A percentile compares a stretch with the other conserved stretches of the same genome.
Evolutionary conservation across 1,140 invertebrate species (phyloP).

Genomic region (Pseudomyrmex pallidus): DNA sequence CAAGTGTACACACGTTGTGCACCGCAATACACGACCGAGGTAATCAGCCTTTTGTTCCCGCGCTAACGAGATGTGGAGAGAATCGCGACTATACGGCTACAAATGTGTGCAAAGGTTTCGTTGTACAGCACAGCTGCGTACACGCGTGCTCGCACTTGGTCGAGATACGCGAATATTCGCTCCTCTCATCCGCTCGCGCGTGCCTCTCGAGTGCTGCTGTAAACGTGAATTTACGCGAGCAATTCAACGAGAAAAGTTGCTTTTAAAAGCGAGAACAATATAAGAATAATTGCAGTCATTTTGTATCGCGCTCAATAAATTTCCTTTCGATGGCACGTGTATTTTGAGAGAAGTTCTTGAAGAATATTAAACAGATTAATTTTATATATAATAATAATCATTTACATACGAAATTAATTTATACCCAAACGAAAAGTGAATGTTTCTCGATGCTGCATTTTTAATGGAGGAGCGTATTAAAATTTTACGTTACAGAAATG

Average conservation of each 20-base stretch:
- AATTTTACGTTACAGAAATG: no score
- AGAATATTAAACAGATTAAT: no score
- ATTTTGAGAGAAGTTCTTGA: background rate
- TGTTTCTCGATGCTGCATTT: no score
- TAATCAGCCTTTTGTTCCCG: conserved; percentile 74
- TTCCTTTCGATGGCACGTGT: background rate
- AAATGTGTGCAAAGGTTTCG: conserved; percentile 7
- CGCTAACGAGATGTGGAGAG: conserved; percentile 69
- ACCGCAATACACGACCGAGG: conserved; percentile 59
- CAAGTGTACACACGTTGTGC: conserved; percentile 51
- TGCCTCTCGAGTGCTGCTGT: background rate
- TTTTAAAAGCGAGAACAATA: background rate
- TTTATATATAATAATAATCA: no score
- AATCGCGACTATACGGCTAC: conserved; percentile 27
- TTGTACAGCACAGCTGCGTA: background rate
- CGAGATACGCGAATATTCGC: background rate
- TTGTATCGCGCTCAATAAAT: background rate
- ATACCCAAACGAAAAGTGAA: no score
- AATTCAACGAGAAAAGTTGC: background rate
- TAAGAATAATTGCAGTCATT: background rate
- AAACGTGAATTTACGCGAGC: background rate
- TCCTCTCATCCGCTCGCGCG: background rate
- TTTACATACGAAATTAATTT: no score
- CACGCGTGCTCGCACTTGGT: background rate
- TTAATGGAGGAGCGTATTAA: no score